These are phyloP conservation scores for Synergus japonicus DNA, from an alignment of 2,888 invertebrate genomes.

Conservation along the genomic window DNA sequence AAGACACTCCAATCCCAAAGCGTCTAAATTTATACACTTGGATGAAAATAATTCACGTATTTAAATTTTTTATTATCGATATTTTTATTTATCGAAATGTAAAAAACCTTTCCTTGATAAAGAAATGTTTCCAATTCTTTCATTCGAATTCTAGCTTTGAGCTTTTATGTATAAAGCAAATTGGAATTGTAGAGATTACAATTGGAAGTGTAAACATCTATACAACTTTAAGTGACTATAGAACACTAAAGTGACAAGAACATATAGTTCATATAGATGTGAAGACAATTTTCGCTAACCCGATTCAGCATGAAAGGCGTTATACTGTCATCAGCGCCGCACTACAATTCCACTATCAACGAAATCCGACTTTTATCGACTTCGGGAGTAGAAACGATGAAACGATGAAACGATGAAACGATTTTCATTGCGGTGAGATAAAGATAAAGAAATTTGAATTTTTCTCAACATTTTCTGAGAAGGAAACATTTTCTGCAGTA, in stretches of 20 bases:
- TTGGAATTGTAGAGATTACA: background rate
- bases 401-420: conserved; percentile 13
- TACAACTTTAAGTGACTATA: no score
- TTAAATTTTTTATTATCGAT: background rate
- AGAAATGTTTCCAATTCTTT: background rate
- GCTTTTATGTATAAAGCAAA: no score
- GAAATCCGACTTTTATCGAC: conserved; percentile 39
- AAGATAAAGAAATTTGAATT: conserved; percentile 26
- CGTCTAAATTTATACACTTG: conserved; percentile 19
- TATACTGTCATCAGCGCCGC: conserved; percentile 28
- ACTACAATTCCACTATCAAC: conserved; percentile 35
- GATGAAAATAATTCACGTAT: background rate
- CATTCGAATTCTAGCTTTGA: no score
- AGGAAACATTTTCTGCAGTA: background rate
- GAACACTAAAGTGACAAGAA: conserved; percentile 10
- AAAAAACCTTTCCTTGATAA: background rate
- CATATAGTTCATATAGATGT: conserved; percentile 40
- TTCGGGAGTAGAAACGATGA: background rate
- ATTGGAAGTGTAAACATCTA: no score
- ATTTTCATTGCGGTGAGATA: conserved; percentile 34
- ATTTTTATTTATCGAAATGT: background rate
- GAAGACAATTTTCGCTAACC: conserved; percentile 13
- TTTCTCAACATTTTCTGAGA: background rate
- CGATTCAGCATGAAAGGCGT: conserved; percentile 32
- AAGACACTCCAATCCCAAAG: conserved; percentile 31